A percentile compares a stretch with the other conserved stretches of the same genome.
These are phyloP conservation scores for Grammomys surdaster DNA, from an alignment of 2,113 vertebrate genomes.

Conservation along the genomic window DNA sequence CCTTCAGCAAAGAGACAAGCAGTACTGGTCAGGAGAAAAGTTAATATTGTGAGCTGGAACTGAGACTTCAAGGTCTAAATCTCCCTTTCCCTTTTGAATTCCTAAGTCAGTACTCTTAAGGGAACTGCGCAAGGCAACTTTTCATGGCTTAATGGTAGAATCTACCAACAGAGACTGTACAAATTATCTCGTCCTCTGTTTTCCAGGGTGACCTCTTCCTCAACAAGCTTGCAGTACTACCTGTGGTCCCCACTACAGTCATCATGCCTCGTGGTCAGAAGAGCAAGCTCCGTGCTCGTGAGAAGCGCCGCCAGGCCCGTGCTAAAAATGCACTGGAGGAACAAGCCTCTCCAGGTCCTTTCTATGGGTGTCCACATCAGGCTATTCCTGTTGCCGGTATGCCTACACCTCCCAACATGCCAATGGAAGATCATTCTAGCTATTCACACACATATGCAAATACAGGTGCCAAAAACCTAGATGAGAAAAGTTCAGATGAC, in stretches of 20 bases:
- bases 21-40: background rate
- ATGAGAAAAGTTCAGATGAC: background rate
- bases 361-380: background rate
- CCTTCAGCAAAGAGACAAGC: background rate
- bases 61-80: background rate
- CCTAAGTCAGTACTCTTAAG: background rate
- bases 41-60: background rate
- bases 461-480: background rate
- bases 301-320: slow-evolving; percentile 38
- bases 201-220: slow-evolving; percentile 59
- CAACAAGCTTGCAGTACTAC: background rate
- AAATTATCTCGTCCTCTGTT: background rate
- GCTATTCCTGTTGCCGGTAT: background rate
- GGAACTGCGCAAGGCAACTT: background rate
- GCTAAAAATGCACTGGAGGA: background rate
- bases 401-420: background rate
- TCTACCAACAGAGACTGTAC: background rate
- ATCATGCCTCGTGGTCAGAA: slow-evolving; percentile 74
- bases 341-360: background rate
- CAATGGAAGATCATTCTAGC: background rate
- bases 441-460: background rate
- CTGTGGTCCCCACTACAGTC: background rate
- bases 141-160: background rate
- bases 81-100: background rate
- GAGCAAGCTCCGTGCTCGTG: slow-evolving; percentile 61